Evolutionary conservation across 2,113 vertebrate species (phyloP), one percentile per base, ranked within the genome.

Genomic region (Myiozetetes cayanensis): DNA sequence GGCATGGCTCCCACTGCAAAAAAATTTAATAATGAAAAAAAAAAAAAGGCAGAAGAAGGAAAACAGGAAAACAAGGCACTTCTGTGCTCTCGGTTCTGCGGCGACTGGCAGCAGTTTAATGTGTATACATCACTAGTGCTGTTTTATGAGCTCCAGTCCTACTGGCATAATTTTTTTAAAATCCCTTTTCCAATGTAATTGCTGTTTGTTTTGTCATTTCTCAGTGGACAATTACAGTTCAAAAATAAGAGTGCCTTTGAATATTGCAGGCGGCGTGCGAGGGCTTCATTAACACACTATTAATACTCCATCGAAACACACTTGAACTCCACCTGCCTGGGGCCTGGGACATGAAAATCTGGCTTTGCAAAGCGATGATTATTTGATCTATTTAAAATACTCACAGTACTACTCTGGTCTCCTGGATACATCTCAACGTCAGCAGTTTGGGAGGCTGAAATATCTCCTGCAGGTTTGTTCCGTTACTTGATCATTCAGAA

Each of bases 201-300:
- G 93, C 93, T 91, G 84, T 97, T 97, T 97, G 88, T 94, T 96
- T 97, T 96, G 93, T 91, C 90, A 94, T 97, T 93, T 96, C 95
- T 96, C 95, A 90, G 94, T 85, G 95, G 95, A 96, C 92, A 95
- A 91, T 95, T 96, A 95, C 92, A 91, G 78, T 58, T 97, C 92
- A 79, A 82, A 95, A 93, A 17, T 87, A 90, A 71, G 76, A 91
- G 50, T 4, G 87, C 75, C 87, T 96, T 92, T 96, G 96, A 95
- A 92, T 87, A 87, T 50, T 0, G 5, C 16, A 22, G 22, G 93
- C 20, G 5, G 44, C 3, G 2, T 28, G 21, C 3, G 39, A 3
- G 7, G 68, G 68, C 62, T 95, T 93, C 82, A 83, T 95, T 90
- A 95, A 87, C 85, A 53, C 61, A 0, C 83, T 39, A 61, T 94